Evolutionary conservation across 2,888 invertebrate species (phyloP), one percentile per base, ranked within the genome.

Genomic region (Aelia acuminata): DNA sequence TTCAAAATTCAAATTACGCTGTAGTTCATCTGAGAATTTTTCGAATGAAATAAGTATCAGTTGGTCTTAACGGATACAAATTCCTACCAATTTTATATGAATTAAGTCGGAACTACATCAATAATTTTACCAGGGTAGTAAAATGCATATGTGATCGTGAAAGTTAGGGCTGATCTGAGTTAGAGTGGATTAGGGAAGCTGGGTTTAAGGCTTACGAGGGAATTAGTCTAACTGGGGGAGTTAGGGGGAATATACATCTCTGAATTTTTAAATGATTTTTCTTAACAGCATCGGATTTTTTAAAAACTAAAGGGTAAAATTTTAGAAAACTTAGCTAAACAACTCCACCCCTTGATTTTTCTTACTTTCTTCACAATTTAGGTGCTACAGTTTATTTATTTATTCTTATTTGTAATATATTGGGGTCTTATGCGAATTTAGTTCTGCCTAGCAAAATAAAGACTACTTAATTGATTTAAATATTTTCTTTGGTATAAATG

Each of bases 101-200:
- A 70, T 35, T 70, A 20, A 70, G 5, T 1, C 7, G 63, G 18
- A 2, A 15, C 35, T 3, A 70, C 31, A 70, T 70, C 18, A 35
- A 18, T 70, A 70, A 70, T 70, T 70, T 18, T 7, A 70, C 5
- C 18, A 26, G 63, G 18, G 5, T 18, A 2, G 35, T 18, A 70
- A 70, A 70, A 70, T 70, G 63, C 35, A 35, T 18, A 70, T 70
- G 31, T 35, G 63, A 70, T 70, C 35, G 5, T 35, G 63, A 70
- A 70, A 35, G 63, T 70, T 70, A 35, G 31, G 18, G 63, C 63
- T 35, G 63, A 70, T 70, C 31, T 70, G 63, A 70, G 63, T 70
- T 70, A 70, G 31, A 70, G n/a, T n/a, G 63, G 63, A 70, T 70
- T 70, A 70, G 63, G 35, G 31, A 18, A 63, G 63, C 18, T 1